Evolutionary conservation across 2,113 vertebrate species (phyloP).

Genomic region (Thamnophis sirtalis): DNA sequence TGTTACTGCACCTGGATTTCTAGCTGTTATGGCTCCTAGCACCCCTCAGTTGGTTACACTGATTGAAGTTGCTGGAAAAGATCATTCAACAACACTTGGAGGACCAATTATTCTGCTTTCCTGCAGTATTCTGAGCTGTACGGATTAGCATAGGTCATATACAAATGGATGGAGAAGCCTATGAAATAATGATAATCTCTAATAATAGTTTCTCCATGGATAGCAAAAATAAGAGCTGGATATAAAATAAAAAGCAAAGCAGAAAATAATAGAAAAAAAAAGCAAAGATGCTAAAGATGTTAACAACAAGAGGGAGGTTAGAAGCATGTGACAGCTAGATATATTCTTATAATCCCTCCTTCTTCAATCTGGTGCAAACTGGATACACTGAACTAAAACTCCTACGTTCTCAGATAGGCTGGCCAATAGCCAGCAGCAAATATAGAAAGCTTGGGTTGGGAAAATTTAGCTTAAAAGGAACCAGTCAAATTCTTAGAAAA

Average conservation of each 20-base stretch:
- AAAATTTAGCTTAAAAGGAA: background rate
- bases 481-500: background rate
- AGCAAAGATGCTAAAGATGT: background rate
- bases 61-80: background rate
- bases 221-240: background rate
- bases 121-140: background rate
- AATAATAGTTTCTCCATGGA: background rate
- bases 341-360: background rate
- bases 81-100: background rate
- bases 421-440: background rate
- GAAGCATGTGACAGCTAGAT: background rate
- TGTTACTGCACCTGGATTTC: background rate
- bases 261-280: background rate
- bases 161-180: background rate
- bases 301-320: background rate
- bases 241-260: background rate
- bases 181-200: background rate
- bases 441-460: background rate
- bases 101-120: background rate
- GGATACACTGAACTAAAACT: background rate
- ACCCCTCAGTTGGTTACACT: background rate
- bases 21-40: background rate
- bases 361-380: background rate
- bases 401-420: background rate
- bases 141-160: background rate